These are phyloP conservation scores for Polymixis flavicincta DNA, from an alignment of 2,888 invertebrate genomes.

Conservation along the genomic window DNA sequence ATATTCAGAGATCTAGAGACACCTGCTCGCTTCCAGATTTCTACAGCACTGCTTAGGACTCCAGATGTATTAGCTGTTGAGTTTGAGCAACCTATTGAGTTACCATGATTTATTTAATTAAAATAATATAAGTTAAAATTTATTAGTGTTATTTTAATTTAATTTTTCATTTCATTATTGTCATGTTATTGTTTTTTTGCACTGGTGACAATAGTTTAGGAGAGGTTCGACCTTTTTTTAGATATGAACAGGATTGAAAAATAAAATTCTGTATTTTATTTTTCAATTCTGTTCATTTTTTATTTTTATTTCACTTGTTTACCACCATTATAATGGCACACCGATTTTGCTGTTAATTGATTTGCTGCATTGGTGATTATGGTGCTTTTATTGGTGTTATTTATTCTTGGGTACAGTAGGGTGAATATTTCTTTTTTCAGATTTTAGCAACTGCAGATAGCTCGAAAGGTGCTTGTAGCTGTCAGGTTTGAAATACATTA, in stretches of 20 bases:
- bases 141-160: not conserved
- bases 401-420: not conserved
- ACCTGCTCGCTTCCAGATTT: slow-evolving; percentile 76
- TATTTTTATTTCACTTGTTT: not conserved
- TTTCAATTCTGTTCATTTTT: no score
- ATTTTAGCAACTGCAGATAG: not conserved
- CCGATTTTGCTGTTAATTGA: not conserved
- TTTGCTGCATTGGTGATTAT: not conserved
- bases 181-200: not conserved
- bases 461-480: not conserved
- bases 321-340: not conserved
- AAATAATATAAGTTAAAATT: not conserved
- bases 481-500: not conserved
- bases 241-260: not conserved
- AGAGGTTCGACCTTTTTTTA: not conserved
- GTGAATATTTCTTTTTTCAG: no score
- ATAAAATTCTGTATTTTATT: not conserved
- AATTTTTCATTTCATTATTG: not conserved
- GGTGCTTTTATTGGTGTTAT: not conserved
- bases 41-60: slow-evolving; percentile 79
- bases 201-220: not conserved
- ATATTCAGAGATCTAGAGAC: slow-evolving; percentile 80
- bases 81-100: slow-evolving; percentile 72
- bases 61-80: slow-evolving; percentile 82
- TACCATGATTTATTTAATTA: slow-evolving; percentile 41